Conservation (phyloP, 2,797 vertebrate genomes). For the Eulemur albifrons region DNA sequence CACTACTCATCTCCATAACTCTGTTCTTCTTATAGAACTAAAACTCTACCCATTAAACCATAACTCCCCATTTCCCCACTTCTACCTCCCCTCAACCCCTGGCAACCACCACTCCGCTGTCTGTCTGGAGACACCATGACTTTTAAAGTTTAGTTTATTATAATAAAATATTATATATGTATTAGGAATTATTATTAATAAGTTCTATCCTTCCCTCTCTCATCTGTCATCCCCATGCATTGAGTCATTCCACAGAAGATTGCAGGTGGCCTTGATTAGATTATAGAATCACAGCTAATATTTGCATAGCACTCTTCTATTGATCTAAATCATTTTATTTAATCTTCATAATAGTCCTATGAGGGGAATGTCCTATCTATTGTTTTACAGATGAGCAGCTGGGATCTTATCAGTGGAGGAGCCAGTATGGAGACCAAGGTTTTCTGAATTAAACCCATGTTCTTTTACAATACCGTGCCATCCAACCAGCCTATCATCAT, state of each 20-base stretch:
- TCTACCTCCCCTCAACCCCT: background rate
- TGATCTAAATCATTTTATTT: background rate
- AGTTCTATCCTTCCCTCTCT: background rate
- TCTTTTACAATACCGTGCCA: background rate
- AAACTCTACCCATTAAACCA: background rate
- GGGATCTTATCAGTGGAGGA: background rate
- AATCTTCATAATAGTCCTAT: background rate
- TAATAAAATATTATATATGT: background rate
- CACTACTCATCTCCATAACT: background rate
- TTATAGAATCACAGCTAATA: background rate
- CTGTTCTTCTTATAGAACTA: background rate
- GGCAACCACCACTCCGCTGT: background rate
- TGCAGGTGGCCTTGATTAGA: background rate
- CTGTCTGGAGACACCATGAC: background rate
- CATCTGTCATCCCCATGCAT: background rate
- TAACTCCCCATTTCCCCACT: background rate
- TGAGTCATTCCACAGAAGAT: background rate
- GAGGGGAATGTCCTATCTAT: background rate
- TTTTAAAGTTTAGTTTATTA: slow-evolving; percentile 21
- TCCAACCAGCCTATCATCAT: background rate
- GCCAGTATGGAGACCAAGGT: background rate
- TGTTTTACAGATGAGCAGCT: background rate
- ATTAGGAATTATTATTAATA: background rate
- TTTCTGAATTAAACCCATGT: background rate
- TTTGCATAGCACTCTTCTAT: background rate